Base-by-base conservation (phyloP, 2,888 invertebrate genomes). In the Taphrorychus bicolor region DNA sequence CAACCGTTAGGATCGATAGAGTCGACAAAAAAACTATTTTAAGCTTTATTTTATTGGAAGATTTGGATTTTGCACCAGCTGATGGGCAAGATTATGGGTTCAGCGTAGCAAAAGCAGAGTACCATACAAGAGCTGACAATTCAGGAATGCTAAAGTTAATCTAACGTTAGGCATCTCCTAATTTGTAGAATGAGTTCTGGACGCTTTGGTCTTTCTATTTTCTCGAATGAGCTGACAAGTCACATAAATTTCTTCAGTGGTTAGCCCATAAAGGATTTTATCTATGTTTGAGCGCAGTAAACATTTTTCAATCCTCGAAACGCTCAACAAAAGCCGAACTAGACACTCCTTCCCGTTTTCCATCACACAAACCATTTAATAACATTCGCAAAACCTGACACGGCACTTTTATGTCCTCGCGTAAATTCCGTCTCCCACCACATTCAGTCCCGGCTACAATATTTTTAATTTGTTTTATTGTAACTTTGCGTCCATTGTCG, bases 381-480 rank as follows among this genome's bases (percentile, higher is more conserved):
- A 76, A 75, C 76, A 73, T 75, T 74, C 74, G 73, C 72, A 70
- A 69, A 73, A 73, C 75, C 76, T 76, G 76, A 77, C 76, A 73
- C 71, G 74, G 75, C 76, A 75, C 72, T 76, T 77, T 77, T 75
- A 77, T 75, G 73, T 62, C 21, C 45, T 67, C 67, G 67, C 62
- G 67, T 67, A 67, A 67, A 67, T 67, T 62, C 57, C 42, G 51
- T 48, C 67, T 59, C 52, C 57, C 58, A 41, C 58, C 51, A 52
- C 59, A 54, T 53, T 53, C 32, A 53, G 59, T 48, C 19, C 42
- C 42, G 71, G 74, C 74, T 71, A 18, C 76, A 76, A 79, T 77
- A 80, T 79, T 79, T 79, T 78, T 79, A 79, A 80, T 79, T 79
- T 78, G 78, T 79, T 80, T 79, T 78, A 79, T 78, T 78, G 78